Evolutionary conservation across 2,888 invertebrate species (phyloP), one percentile per base, ranked within the genome.

Genomic region (Melangyna quadrimaculata): DNA sequence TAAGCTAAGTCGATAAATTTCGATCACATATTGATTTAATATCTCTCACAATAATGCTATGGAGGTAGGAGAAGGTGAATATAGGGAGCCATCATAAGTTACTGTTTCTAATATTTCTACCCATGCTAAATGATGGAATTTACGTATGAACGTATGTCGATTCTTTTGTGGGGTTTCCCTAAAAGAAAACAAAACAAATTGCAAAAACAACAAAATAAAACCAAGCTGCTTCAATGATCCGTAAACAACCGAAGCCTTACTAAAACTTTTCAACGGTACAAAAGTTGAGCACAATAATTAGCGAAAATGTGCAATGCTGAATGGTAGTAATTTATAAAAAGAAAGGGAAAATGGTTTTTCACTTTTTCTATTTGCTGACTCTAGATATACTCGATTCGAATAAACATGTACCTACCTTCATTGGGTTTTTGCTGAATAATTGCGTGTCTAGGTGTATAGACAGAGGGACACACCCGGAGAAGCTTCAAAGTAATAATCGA

Each of bases 211-310:
- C 9, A 78, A 74, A 82, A 86, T 65, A 73, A 86, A 86, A 61
- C 86, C 86, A 81, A 81, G 77, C 81, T 73, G 48, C 78, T 81
- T 57, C 77, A 86, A 73, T 86, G 86, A 86, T 86, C 86, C 86
- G 69, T 81, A 73, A 86, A 86, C 59, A 81, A 81, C 77, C 70
- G 86, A 86, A 86, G 86, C 86, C 86, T 22, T 86, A 86, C 57
- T 48, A 45, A 3, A 48, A 2, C 8, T 59, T 35, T 35, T 59
- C 29, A 12, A 45, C 27, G 5, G 17, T 27, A 35, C 61, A 37
- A 35, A 27, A 35, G 71, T 45, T 45, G 65, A 73, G 55, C 81
- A 55, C 74, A 81, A 78, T 81, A 86, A 86, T 81, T 86, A 81
- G 73, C 77, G 71, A 72, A 29, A 65, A 65, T 65, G 45, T 77